Conservation (phyloP, 1,140 invertebrate genomes). For the Neodiprion lecontei region DNA sequence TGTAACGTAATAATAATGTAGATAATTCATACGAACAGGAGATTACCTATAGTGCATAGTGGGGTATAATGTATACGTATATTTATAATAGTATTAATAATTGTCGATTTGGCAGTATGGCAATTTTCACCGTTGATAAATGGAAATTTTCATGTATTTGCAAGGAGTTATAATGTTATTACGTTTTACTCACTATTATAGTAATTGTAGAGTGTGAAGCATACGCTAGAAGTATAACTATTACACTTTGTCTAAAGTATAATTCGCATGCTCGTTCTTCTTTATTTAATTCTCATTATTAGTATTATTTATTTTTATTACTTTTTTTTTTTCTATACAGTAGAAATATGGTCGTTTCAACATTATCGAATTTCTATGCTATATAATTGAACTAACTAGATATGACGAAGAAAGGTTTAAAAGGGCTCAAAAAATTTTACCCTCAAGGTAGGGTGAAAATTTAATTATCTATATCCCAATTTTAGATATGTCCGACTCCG, state of each 20-base stretch:
- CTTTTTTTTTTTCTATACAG: not conserved
- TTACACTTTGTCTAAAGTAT: not conserved
- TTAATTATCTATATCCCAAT: not conserved
- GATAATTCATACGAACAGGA: constrained; percentile 56
- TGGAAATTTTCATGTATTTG: constrained; percentile 40
- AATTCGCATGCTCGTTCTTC: not conserved
- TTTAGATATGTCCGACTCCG: not conserved
- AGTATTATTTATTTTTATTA: not conserved
- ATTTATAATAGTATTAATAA: constrained; percentile 47
- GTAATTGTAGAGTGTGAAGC: not conserved
- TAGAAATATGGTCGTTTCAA: not conserved
- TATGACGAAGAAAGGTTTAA: not conserved
- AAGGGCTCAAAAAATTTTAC: not conserved
- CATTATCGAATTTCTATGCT: not conserved
- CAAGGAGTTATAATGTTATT: constrained; percentile 8
- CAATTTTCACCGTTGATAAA: constrained; percentile 53
- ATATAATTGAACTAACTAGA: constrained; percentile 10
- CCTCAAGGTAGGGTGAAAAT: not conserved
- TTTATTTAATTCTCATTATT: not conserved
- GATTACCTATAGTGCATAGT: constrained; percentile 56
- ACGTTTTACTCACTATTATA: not conserved
- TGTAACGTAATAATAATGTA: constrained; percentile 56
- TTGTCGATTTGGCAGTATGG: constrained; percentile 63
- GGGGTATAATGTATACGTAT: constrained; percentile 22
- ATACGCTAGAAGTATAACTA: not conserved